phyloP scores from a whole-genome alignment of 35 echinoderm and acorn worm genomes.

The Antedon bifida region DNA sequence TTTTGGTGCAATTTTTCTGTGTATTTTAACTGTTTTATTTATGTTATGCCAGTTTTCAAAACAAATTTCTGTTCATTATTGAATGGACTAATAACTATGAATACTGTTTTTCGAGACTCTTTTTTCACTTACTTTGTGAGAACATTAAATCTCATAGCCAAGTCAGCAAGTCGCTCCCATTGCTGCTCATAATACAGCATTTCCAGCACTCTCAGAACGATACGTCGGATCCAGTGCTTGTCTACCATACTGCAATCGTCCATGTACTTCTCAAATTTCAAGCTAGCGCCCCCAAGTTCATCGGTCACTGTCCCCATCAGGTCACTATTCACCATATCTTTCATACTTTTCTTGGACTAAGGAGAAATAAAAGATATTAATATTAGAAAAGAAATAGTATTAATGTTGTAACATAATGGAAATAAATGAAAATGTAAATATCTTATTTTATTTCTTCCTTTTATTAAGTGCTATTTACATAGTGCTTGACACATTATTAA shows the following conservation, averaged over 20 bases:
- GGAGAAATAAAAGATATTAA: too few species aligned
- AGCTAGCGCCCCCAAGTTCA: constrained; percentile 82
- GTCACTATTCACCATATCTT: not conserved
- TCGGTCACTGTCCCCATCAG: constrained; percentile 49
- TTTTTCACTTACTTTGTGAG: constrained; percentile 54
- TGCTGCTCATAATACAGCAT: constrained; percentile 94
- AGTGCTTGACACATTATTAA: too few species aligned
- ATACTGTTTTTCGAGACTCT: not conserved
- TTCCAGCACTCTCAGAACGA: constrained; percentile 75
- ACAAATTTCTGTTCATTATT: too few species aligned
- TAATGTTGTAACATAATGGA: not conserved
- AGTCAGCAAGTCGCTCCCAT: constrained; percentile 88
- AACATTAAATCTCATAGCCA: constrained; percentile 97
- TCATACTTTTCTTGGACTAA: not conserved
- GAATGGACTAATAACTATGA: too few species aligned
- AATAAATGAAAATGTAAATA: too few species aligned
- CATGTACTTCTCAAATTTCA: constrained; percentile 70
- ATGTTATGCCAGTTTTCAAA: too few species aligned
- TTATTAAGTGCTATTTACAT: too few species aligned
- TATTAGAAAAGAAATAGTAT: not conserved
- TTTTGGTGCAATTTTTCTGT: too few species aligned
- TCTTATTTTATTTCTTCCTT: not conserved
- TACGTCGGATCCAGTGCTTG: constrained; percentile 70
- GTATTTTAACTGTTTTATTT: too few species aligned
- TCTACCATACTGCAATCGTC: constrained; percentile 75